These are phyloP conservation scores for Margaritifera margaritifera DNA, from an alignment of 2,888 invertebrate genomes.

Conservation along the genomic window DNA sequence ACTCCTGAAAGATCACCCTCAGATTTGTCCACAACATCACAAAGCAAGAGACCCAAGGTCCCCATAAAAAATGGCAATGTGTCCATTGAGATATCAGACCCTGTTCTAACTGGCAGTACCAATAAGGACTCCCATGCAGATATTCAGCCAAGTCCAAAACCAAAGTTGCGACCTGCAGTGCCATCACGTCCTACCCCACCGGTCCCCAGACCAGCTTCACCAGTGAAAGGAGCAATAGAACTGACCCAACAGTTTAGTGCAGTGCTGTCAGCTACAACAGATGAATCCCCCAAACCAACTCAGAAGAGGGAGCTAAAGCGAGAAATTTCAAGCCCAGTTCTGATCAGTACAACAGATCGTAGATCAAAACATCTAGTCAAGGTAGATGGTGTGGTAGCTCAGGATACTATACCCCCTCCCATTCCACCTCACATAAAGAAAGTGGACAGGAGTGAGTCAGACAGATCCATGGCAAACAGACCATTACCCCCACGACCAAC, in stretches of 20 bases:
- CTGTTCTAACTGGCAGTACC: conserved; percentile 48
- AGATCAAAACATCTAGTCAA: conserved; percentile 55
- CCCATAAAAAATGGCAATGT: conserved; percentile 11
- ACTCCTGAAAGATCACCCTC: conserved; percentile 16
- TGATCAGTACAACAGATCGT: conserved; percentile 64
- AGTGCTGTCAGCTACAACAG: conserved; percentile 9
- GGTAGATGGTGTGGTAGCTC: conserved; percentile 23
- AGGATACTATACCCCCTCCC: conserved; percentile 20
- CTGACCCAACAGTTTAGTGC: conserved; percentile 5
- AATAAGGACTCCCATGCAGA: conserved; percentile 38
- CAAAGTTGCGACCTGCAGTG: conserved; percentile 10
- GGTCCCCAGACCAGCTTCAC: background rate
- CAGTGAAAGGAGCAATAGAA: conserved; percentile 3
- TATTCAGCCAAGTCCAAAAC: conserved; percentile 31
- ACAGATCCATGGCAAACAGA: conserved; percentile 19
- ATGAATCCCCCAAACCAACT: conserved; percentile 20
- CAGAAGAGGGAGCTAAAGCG: conserved; percentile 55
- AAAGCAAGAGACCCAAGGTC: conserved; percentile 19
- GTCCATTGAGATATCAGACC: conserved; percentile 38
- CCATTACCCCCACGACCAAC: conserved; percentile 43
- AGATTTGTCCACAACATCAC: conserved; percentile 8
- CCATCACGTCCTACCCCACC: conserved; percentile 23
- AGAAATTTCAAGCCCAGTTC: conserved; percentile 61
- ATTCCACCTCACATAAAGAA: conserved; percentile 35
- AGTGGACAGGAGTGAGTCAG: conserved; percentile 28